phyloP scores from a whole-genome alignment of 1,140 invertebrate genomes.

The Macrosteles quadrilineatus region DNA sequence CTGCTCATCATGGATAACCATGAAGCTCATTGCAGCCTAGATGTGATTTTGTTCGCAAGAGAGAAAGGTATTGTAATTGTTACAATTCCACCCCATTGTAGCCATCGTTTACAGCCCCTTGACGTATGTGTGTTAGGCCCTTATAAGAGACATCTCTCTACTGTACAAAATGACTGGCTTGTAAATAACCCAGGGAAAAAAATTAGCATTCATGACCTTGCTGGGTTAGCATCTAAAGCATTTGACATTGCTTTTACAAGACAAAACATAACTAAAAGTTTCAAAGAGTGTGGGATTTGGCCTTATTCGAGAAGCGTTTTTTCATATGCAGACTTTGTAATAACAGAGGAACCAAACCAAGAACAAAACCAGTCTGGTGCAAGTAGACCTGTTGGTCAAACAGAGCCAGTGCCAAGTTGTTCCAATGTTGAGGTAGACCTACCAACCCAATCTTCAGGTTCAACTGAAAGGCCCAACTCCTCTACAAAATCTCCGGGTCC shows the following conservation, averaged over 20 bases:
- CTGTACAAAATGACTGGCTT: not conserved
- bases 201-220: not conserved
- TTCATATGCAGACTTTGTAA: not conserved
- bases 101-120: constrained; percentile 43
- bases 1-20: constrained; percentile 50
- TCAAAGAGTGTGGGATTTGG: not conserved
- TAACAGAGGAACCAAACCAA: not conserved
- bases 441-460: too few relatives aligned
- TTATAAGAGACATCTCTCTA: not conserved
- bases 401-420: not conserved
- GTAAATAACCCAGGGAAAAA: not conserved
- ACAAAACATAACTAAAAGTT: not conserved
- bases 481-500: not conserved
- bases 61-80: constrained; percentile 37
- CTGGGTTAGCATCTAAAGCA: not conserved
- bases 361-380: not conserved
- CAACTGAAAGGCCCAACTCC: not conserved
- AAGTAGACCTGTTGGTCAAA: not conserved
- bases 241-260: not conserved
- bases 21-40: constrained; percentile 36
- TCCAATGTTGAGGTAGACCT: not conserved
- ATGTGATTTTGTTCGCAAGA: constrained; percentile 43
- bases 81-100: constrained; percentile 45
- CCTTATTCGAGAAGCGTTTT: not conserved
- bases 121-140: constrained; percentile 45